Evolutionary conservation across 1,140 invertebrate genomes (phyloP).

Genomic region (Whitmania pigra): DNA sequence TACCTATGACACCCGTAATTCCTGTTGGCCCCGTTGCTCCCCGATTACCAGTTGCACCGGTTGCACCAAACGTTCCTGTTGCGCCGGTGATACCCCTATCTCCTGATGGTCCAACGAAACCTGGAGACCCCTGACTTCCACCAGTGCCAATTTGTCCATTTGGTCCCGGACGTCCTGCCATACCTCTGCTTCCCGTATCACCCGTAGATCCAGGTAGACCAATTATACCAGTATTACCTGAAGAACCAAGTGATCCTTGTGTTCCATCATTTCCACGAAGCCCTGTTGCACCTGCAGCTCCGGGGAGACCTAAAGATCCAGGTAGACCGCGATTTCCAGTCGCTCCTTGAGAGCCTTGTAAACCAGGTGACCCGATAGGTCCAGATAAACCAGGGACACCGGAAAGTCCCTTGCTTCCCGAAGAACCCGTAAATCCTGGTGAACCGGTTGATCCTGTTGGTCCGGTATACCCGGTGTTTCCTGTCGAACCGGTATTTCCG

Average conservation of each 20-base stretch:
- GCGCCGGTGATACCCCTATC: background rate
- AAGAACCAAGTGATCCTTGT: background rate
- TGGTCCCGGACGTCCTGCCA: background rate
- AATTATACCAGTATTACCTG: background rate
- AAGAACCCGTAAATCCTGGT: background rate
- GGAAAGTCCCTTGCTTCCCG: background rate
- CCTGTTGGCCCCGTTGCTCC: background rate
- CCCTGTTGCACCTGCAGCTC: slow-evolving; percentile 12
- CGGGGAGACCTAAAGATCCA: background rate
- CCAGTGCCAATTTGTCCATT: background rate
- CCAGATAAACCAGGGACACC: background rate
- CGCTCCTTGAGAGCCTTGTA: background rate
- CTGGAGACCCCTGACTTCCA: background rate
- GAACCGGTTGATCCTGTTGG: background rate
- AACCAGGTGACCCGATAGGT: background rate
- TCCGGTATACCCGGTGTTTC: background rate
- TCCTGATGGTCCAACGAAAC: background rate
- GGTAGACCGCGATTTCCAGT: slow-evolving; percentile 3
- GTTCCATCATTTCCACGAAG: slow-evolving; percentile 17
- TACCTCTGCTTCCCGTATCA: slow-evolving; percentile 8
- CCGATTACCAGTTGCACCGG: background rate
- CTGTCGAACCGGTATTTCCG: background rate
- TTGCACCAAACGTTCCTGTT: background rate
- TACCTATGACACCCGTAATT: background rate
- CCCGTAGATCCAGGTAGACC: background rate